phyloP scores from a whole-genome alignment of 2,797 vertebrate species.

The Acridotheres tristis region DNA sequence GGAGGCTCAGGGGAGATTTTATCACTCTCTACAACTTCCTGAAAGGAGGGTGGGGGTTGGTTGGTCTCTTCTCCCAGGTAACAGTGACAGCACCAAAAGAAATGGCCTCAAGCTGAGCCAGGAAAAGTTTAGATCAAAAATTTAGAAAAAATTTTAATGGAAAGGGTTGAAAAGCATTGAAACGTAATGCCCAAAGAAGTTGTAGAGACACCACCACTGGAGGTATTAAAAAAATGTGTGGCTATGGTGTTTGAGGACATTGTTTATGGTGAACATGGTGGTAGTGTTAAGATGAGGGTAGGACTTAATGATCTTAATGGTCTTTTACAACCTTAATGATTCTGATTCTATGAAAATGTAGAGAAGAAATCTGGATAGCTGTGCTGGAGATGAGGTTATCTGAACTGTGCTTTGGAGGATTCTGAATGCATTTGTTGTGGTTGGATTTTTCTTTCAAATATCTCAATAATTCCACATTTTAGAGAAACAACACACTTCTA shows the following conservation, averaged over 20 bases:
- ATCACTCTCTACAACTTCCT: not conserved
- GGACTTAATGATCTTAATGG: not conserved
- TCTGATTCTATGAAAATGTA: not conserved
- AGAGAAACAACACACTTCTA: not conserved
- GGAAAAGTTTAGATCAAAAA: not conserved
- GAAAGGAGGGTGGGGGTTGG: not conserved
- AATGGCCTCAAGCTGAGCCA: not conserved
- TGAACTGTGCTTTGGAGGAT: not conserved
- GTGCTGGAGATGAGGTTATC: not conserved
- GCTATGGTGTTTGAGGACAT: not conserved
- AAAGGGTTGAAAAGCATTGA: not conserved
- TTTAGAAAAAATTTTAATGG: not conserved
- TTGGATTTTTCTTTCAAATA: not conserved
- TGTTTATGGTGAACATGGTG: accelerated
- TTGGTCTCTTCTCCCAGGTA: not conserved
- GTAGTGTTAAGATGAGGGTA: not conserved
- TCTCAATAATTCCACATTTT: not conserved
- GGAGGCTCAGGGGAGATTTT: not conserved
- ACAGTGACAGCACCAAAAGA: not conserved
- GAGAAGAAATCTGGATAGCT: not conserved
- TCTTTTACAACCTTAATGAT: not conserved
- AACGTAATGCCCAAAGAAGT: not conserved
- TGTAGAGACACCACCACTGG: not conserved
- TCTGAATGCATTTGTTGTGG: not conserved
- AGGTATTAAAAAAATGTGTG: not conserved